Evolutionary conservation across 2,888 invertebrate species (phyloP).

Genomic region (Uropetala carovei): DNA sequence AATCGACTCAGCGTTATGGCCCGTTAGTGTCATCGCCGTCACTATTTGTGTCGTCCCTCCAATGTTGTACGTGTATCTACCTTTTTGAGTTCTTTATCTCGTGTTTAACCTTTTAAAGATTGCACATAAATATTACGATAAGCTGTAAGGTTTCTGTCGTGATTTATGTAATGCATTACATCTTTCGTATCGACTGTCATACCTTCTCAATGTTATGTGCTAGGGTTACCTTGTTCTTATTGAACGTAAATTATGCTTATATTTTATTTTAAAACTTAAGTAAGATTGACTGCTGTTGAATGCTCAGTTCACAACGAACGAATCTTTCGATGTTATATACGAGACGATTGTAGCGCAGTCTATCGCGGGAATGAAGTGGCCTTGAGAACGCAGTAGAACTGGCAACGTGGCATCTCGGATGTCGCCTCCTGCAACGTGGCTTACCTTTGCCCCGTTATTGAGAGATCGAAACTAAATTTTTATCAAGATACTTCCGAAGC

Average conservation of each 20-base stretch:
- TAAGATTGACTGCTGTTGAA: not conserved
- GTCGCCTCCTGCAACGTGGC: not conserved
- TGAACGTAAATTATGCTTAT: not conserved
- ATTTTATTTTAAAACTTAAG: not conserved
- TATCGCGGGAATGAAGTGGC: not conserved
- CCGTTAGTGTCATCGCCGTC: too few species aligned
- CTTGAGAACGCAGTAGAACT: not conserved
- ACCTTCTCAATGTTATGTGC: not conserved
- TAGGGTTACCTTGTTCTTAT: not conserved
- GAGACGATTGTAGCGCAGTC: not conserved
- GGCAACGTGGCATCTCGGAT: not conserved
- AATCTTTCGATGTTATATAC: not conserved
- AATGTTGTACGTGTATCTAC: too few species aligned
- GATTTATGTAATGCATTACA: not conserved
- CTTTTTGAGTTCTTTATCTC: too few species aligned
- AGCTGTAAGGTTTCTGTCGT: too few species aligned
- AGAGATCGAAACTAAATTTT: too few species aligned
- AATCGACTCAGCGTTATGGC: too few species aligned
- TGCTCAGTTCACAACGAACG: not conserved
- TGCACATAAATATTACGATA: too few species aligned
- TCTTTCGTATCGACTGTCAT: not conserved
- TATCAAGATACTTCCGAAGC: too few species aligned
- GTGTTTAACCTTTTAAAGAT: too few species aligned
- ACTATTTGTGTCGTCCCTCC: too few species aligned
- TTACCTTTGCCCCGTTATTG: too few species aligned